A percentile compares a stretch with the other conserved stretches of the same genome.
Evolutionary conservation across 2,113 vertebrate species (phyloP).

Genomic region (Odontesthes bonariensis): DNA sequence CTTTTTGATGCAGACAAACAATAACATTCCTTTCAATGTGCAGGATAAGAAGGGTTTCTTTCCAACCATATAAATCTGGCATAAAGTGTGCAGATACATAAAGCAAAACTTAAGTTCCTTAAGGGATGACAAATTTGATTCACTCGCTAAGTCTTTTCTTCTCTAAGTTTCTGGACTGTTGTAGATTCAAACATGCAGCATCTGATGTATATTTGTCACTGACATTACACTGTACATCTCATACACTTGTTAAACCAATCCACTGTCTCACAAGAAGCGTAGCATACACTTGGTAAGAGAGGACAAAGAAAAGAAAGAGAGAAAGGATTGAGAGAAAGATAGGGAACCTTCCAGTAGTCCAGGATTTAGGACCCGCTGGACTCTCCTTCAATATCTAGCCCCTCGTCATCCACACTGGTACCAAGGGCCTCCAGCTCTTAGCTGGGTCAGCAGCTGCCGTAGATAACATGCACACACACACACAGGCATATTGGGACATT

Average conservation of each 20-base stretch:
- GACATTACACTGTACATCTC: slow-evolving; percentile 45
- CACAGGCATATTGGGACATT: slow-evolving; percentile 92
- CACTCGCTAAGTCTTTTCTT: neutral
- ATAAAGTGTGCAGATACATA: slow-evolving; percentile 8
- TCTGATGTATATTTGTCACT: slow-evolving; percentile 19
- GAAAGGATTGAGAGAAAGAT: slow-evolving; percentile 84
- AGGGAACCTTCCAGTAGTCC: slow-evolving; percentile 97
- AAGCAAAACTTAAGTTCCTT: neutral
- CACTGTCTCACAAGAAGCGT: slow-evolving; percentile 65
- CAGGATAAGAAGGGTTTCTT: neutral
- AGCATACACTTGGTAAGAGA: slow-evolving; percentile 73
- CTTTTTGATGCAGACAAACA: neutral
- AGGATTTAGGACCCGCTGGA: slow-evolving; percentile 96
- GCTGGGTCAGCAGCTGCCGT: slow-evolving; percentile 96
- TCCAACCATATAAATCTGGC: slow-evolving; percentile 1
- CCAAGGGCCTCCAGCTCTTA: slow-evolving; percentile 94
- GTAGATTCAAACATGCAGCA: slow-evolving; percentile 30
- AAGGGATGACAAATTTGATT: neutral
- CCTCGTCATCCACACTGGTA: slow-evolving; percentile 94
- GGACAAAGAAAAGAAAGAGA: slow-evolving; percentile 48
- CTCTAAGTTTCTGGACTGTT: neutral
- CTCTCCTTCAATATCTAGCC: slow-evolving; percentile 96
- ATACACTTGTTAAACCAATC: slow-evolving; percentile 56
- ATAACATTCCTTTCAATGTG: neutral
- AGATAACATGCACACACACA: slow-evolving; percentile 98